phyloP scores from a whole-genome alignment of 2,113 vertebrate species.

The Perognathus longimembris region DNA sequence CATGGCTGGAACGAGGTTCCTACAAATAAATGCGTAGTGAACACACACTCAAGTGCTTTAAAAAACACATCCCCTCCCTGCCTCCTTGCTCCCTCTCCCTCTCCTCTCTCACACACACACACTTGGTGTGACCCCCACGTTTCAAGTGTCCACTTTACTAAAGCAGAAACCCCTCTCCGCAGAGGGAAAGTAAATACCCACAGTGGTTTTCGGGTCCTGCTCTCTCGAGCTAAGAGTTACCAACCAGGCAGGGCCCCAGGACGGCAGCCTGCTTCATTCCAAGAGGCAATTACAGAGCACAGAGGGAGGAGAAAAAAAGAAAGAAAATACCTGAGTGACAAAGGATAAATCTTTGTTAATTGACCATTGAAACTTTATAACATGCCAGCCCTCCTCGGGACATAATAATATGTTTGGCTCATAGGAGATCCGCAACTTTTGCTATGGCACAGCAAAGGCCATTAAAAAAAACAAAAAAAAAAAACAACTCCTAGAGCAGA shows the following conservation, averaged over 20 bases:
- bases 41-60: slow-evolving; percentile 33
- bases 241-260: background rate
- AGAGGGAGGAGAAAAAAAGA: background rate
- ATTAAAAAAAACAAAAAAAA: background rate
- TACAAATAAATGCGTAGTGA: background rate
- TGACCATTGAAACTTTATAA: slow-evolving; percentile 67
- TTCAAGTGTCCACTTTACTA: background rate
- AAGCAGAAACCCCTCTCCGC: slow-evolving; percentile 26
- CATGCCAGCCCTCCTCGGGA: slow-evolving; percentile 47
- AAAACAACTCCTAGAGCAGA: background rate
- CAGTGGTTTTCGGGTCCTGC: background rate
- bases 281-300: background rate
- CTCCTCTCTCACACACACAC: background rate
- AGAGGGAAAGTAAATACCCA: background rate
- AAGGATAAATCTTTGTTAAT: slow-evolving; percentile 77
- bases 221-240: background rate
- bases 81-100: background rate
- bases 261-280: slow-evolving; percentile 38
- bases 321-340: slow-evolving; percentile 63
- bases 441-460: background rate
- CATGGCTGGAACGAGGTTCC: slow-evolving; percentile 69
- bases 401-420: slow-evolving; percentile 50
- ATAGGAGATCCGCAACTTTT: slow-evolving; percentile 41
- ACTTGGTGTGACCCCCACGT: background rate
- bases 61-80: background rate